Base-by-base conservation (phyloP, 2,888 invertebrate genomes). In the Ceraclea dissimilis region DNA sequence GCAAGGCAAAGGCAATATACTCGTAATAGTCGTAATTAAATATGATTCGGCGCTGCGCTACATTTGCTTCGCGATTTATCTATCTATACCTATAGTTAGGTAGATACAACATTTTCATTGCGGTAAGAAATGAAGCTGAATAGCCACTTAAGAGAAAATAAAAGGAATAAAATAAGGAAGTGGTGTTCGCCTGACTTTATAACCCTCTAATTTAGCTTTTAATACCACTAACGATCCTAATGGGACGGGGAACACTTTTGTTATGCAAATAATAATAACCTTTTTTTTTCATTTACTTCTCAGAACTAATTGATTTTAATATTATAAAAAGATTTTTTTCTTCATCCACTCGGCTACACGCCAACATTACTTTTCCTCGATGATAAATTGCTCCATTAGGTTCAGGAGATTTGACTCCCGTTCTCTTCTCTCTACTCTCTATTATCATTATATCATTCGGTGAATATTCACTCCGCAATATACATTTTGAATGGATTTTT, bases 301-400 rank as follows among this genome's bases (percentile, higher is more conserved):
- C 34, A 50, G 2, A 51, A 55, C 46, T 55, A 55, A 50, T 55
- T 54, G 54, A 54, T 54, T 54, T 31, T 52, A 52, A 20, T 49
- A 49, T 49, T 34, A 55, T 22, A 43, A 48, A 10, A 16, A 34
- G 16, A 49, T 49, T 54, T 54, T 55, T 50, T 46, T 19, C 39
- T 26, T 22, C 50, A 20, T n/a, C 34, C 50, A 16, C 33, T 55
- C 50, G 52, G 52, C 52, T 17, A 31, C 53, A 11, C 46, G 55
- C 55, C 55, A 55, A 44, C 43, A 51, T 55, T 49, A 54, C 48
- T 54, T 44, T 51, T 55, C 55, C 46, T 44, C 55, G 43, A 54
- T 55, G 55, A 55, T 55, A 51, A 55, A 55, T 55, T 22, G 50
- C 55, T 46, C 50, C 55, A 55, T 55, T 55, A 55, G 50, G 49